These are phyloP conservation scores for Enchytraeus crypticus DNA, from an alignment of 2,888 invertebrate genomes.

Conservation along the genomic window DNA sequence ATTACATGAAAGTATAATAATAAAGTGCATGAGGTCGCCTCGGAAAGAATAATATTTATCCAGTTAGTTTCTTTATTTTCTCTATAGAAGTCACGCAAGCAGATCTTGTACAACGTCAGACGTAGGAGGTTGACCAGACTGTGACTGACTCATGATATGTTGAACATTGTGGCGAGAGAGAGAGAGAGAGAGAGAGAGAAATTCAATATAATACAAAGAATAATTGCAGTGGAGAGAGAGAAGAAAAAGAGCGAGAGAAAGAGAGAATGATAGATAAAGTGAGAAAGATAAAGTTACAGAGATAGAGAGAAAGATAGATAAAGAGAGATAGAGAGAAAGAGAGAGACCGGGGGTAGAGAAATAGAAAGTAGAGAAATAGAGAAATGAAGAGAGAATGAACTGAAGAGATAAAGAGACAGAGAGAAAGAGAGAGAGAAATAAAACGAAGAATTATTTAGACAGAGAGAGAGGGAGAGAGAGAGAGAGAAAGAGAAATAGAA, in stretches of 20 bases:
- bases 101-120: too few relatives aligned
- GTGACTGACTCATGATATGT: too few relatives aligned
- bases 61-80: too few relatives aligned
- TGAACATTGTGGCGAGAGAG: background rate
- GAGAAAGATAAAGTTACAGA: slow-evolving; percentile 5
- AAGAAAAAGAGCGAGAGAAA: background rate
- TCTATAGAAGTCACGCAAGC: too few relatives aligned
- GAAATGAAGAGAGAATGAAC: background rate
- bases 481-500: background rate
- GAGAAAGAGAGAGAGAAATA: slow-evolving; percentile 7
- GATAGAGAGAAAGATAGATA: background rate
- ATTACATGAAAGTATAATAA: too few relatives aligned
- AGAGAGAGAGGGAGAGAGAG: background rate
- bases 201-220: background rate
- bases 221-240: background rate
- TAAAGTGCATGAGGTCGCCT: too few relatives aligned
- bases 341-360: background rate
- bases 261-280: slow-evolving; percentile 1
- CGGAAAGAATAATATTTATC: too few relatives aligned
- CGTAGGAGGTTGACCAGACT: too few relatives aligned
- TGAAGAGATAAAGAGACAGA: slow-evolving; percentile 7
- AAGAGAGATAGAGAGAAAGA: background rate
- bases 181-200: background rate
- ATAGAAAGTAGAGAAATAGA: background rate
- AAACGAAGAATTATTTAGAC: slow-evolving; percentile 5